Evolutionary conservation across 2,113 vertebrate genomes (phyloP).

Genomic region (Aegithalos caudatus): DNA sequence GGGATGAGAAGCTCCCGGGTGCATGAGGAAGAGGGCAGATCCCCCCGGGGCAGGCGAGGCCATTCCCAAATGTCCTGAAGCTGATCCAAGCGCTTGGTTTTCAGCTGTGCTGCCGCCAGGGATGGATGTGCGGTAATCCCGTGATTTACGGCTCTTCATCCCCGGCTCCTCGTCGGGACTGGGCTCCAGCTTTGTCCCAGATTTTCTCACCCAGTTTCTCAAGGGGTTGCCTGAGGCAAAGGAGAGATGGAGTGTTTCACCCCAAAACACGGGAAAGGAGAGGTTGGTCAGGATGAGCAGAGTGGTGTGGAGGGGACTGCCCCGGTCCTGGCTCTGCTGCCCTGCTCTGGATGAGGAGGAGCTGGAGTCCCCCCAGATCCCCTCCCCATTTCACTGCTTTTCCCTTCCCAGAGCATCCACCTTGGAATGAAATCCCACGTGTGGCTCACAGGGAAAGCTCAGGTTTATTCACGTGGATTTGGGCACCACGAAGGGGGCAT

Average conservation of each 20-base stretch:
- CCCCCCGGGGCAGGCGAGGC: neutral
- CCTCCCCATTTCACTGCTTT: neutral
- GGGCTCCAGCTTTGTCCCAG: neutral
- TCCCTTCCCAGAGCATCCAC: neutral
- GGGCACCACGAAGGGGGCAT: fast-evolving
- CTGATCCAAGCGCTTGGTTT: fast-evolving
- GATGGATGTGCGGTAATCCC: neutral
- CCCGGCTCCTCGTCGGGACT: neutral
- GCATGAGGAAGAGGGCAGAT: fast-evolving
- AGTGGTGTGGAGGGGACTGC: fast-evolving
- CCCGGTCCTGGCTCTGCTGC: fast-evolving
- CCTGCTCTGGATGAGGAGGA: neutral
- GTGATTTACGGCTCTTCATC: neutral
- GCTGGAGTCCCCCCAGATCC: neutral
- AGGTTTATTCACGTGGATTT: fast-evolving
- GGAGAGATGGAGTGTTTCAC: fast-evolving
- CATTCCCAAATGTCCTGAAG: neutral
- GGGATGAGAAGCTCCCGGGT: fast-evolving
- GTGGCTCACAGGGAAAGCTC: neutral
- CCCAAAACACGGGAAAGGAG: neutral
- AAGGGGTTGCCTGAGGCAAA: neutral
- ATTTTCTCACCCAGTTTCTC: neutral
- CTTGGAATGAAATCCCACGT: fast-evolving
- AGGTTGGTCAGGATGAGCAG: neutral
- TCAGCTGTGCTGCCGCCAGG: fast-evolving